phyloP scores from a whole-genome alignment of 92 coral and sea anemone genomes.

The Zoanthus sociatus region DNA sequence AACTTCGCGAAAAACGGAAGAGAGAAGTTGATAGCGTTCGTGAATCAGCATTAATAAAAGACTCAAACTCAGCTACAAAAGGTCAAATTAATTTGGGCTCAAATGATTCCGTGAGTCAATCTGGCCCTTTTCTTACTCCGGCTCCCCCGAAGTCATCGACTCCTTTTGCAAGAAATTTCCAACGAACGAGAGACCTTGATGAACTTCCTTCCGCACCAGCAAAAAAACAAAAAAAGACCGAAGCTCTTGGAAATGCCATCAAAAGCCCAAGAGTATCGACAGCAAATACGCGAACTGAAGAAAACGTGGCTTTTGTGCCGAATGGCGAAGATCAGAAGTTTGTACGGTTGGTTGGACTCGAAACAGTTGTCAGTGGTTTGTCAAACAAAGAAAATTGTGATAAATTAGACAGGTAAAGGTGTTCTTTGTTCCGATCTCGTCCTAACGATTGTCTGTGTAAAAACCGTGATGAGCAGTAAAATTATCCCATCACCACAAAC shows the following conservation, averaged over 20 bases:
- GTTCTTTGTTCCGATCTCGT: too few relatives aligned
- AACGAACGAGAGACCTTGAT: slow-evolving; percentile 7
- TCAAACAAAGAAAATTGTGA: slow-evolving; percentile 43
- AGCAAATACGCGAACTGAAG: slow-evolving; percentile 42
- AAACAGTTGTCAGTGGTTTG: slow-evolving; percentile 75
- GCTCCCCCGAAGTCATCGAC: slow-evolving; percentile 74
- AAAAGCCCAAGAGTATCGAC: slow-evolving; percentile 27
- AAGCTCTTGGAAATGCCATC: neutral
- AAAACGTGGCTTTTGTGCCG: slow-evolving; percentile 80
- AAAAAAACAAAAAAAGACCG: slow-evolving; percentile 10
- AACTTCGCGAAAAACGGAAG: slow-evolving; percentile 79
- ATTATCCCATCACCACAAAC: too few relatives aligned
- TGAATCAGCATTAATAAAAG: slow-evolving; percentile 40
- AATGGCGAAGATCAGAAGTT: slow-evolving; percentile 82
- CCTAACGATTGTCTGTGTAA: too few relatives aligned
- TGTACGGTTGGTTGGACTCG: slow-evolving; percentile 90
- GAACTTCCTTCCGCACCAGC: slow-evolving; percentile 21
- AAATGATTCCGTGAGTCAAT: slow-evolving; percentile 32
- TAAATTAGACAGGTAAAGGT: slow-evolving; percentile 29
- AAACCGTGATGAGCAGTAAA: too few relatives aligned
- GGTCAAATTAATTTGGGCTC: slow-evolving; percentile 14
- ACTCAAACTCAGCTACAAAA: neutral
- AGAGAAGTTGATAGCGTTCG: slow-evolving; percentile 76
- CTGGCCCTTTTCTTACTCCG: slow-evolving; percentile 77
- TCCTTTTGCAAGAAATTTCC: slow-evolving; percentile 36